Evolutionary conservation across 2,888 invertebrate species (phyloP).

Genomic region (Nomada fucata): DNA sequence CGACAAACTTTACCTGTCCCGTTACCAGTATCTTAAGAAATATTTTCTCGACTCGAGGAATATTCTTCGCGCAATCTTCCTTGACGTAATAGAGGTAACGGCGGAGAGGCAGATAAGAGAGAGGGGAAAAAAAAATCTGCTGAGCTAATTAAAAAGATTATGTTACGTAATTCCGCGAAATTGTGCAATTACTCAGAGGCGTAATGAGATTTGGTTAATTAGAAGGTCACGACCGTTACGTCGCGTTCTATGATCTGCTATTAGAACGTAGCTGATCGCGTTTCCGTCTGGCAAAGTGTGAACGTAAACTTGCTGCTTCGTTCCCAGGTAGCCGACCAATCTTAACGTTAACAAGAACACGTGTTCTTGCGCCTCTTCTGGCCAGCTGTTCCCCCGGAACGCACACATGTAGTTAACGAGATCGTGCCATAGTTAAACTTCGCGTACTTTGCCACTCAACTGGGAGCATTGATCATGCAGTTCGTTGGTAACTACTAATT

Average conservation of each 20-base stretch:
- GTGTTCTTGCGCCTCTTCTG: constrained; percentile 50
- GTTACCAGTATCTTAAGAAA: no score
- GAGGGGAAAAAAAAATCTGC: neutral
- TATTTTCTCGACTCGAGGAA: no score
- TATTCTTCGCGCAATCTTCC: neutral
- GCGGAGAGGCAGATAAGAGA: neutral
- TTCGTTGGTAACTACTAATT: constrained; percentile 46
- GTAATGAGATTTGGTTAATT: constrained; percentile 35
- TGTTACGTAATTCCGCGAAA: constrained; percentile 11
- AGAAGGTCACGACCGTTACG: neutral
- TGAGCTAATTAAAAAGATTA: neutral
- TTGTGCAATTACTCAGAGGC: neutral
- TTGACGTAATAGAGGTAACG: no score
- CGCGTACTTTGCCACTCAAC: constrained; percentile 17
- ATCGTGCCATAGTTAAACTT: constrained; percentile 45
- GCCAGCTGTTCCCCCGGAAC: constrained; percentile 2
- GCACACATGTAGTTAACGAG: constrained; percentile 43
- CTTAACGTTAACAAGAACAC: constrained; percentile 60
- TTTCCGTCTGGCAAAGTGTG: constrained; percentile 31
- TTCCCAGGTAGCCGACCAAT: constrained; percentile 52
- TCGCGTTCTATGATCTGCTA: constrained; percentile 31
- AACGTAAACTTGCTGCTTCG: constrained; percentile 52
- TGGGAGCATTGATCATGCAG: constrained; percentile 50
- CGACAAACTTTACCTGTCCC: no score
- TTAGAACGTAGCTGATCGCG: constrained; percentile 35